Evolutionary conservation across 2,113 vertebrate genomes (phyloP).

Genomic region (Catagonus wagneri): DNA sequence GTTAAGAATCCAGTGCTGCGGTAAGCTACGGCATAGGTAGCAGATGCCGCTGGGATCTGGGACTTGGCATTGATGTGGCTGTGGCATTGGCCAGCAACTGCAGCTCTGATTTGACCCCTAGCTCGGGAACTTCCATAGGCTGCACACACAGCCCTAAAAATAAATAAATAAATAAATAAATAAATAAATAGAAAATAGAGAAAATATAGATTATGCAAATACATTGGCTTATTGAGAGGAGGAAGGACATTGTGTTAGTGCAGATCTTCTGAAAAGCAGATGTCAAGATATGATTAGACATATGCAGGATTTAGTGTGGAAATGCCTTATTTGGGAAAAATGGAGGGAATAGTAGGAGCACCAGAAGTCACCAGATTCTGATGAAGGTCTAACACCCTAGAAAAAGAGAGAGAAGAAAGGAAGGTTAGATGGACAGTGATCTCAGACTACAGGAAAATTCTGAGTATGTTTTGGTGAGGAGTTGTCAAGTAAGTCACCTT

Average conservation of each 20-base stretch:
- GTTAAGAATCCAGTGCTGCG: too few species aligned
- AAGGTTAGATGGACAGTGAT: not conserved
- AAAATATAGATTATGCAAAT: not conserved
- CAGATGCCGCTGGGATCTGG: too few species aligned
- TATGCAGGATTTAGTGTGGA: not conserved
- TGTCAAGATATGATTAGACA: not conserved
- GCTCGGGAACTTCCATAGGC: too few species aligned
- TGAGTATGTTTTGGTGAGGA: not conserved
- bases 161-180: too few species aligned
- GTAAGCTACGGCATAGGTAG: too few species aligned
- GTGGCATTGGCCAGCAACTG: too few species aligned
- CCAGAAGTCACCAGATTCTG: not conserved
- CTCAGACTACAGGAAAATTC: not conserved
- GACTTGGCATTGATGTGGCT: too few species aligned
- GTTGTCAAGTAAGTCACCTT: not conserved
- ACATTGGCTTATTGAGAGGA: not conserved
- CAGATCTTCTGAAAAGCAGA: not conserved
- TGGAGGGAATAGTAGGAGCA: not conserved
- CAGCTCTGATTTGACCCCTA: too few species aligned
- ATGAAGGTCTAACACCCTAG: not conserved
- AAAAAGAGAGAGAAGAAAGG: not conserved
- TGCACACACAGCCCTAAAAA: too few species aligned
- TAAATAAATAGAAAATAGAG: not conserved
- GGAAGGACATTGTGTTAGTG: not conserved
- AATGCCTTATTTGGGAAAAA: not conserved